Base-by-base conservation (phyloP, 2,797 vertebrate species). In the Chelon labrosus region DNA sequence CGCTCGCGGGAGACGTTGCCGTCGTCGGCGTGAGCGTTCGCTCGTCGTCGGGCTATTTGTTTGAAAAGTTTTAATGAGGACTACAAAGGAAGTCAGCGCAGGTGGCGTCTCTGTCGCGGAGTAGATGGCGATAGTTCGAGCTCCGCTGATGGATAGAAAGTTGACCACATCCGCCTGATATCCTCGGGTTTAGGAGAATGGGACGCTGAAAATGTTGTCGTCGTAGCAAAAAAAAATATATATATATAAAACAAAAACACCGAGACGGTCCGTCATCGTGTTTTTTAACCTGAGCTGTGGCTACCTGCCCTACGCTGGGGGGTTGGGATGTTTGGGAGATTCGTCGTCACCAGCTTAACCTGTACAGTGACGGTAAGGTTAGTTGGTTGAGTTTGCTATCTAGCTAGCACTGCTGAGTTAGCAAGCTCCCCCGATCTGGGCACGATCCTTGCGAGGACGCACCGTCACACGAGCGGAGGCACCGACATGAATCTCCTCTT, bases 31-130 rank as follows among this genome's bases (percentile, higher is more conserved):
- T n/a, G 60, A 41, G 72, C 52, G 59, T 65, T 63, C 11, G 68
- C 13, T 38, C 17, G 4, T 67, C 74, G 73, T 79, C 52, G 27
- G 38, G 4, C 42, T 62, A 38, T 84, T 86, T 83, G 82, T 79
- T 58, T 50, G 25, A 86, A 92, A 93, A 88, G 75, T 91, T 93
- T 88, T 83, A 72, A 85, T 77, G 85, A 77, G 44, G 76, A 69
- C 14, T 73, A 82, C 76, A 70, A 76, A 90, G 86, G 85, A 87
- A 85, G 88, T 84, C 83, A 3, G 47, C 19, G 49, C 83, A 86
- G 84, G 83, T 80, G 78, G 78, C 54, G 75, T 71, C 62, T 68
- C 49, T 38, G 25, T 8, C 60, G 55, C 63, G 1, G 44, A 69
- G 60, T 80, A 77, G 65, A 87, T 81, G 78, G 85, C 60, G 64